These are phyloP conservation scores for Oryzias celebensis DNA, from an alignment of 2,113 vertebrate species.

Conservation along the genomic window DNA sequence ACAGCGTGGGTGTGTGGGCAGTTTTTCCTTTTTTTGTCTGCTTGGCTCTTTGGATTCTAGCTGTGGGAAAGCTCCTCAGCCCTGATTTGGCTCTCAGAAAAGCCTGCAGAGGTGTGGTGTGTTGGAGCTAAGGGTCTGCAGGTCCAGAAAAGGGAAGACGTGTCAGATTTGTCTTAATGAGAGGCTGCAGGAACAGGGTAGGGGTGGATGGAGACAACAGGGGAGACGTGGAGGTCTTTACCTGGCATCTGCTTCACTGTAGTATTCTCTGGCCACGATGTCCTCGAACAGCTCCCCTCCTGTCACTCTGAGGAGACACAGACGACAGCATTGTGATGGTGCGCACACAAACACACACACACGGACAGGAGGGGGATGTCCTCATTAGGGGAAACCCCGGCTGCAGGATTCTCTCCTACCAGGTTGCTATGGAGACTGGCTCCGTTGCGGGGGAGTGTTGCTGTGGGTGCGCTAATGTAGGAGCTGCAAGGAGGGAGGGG, in stretches of 20 bases:
- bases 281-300: conserved; percentile 81
- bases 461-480: conserved; percentile 24
- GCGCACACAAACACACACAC: conserved; percentile 20
- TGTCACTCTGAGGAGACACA: conserved; percentile 72
- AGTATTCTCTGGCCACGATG: conserved; percentile 80
- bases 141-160: too few relatives aligned
- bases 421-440: conserved; percentile 81
- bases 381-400: conserved; percentile 77
- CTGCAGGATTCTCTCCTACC: conserved; percentile 76
- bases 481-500: conserved; percentile 40
- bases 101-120: background rate
- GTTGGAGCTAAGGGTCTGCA: too few relatives aligned
- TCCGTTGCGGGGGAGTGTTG: conserved; percentile 64
- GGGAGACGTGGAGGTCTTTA: conserved; percentile 51
- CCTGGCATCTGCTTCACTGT: conserved; percentile 82
- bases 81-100: conserved; percentile 27
- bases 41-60: conserved; percentile 26
- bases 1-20: conserved; percentile 33
- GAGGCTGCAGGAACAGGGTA: too few relatives aligned
- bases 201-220: too few relatives aligned
- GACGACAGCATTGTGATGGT: background rate
- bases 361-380: conserved; percentile 72
- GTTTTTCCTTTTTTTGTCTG: conserved; percentile 3
- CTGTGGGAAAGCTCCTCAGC: conserved; percentile 21
- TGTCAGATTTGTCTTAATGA: background rate